phyloP scores from a whole-genome alignment of 1,140 invertebrate species.

The Leucophenga varia region DNA sequence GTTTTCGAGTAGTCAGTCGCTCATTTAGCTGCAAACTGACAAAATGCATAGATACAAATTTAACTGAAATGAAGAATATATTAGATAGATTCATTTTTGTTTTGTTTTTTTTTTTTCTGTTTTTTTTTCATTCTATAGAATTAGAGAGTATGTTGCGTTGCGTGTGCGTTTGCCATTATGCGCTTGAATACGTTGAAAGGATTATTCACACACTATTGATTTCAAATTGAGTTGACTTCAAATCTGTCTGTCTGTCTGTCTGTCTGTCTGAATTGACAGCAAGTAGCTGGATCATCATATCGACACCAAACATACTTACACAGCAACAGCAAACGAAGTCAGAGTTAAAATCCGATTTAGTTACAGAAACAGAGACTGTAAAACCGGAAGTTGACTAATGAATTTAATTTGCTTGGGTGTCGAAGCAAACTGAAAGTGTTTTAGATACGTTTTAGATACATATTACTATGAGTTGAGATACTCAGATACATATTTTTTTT shows the following conservation, averaged over 20 bases:
- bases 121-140: conserved; percentile 3
- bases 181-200: conserved; percentile 29
- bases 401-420: conserved; percentile 53
- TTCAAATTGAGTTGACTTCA: conserved; percentile 54
- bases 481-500: too few species aligned
- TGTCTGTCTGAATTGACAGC: conserved; percentile 50
- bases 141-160: too few species aligned
- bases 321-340: too few species aligned
- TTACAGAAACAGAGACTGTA: too few species aligned
- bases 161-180: too few species aligned
- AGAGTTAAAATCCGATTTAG: too few species aligned
- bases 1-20: conserved; percentile 32
- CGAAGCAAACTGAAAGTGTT: conserved; percentile 48
- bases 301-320: too few species aligned
- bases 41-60: conserved; percentile 23
- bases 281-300: too few species aligned
- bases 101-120: too few species aligned
- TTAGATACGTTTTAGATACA: too few species aligned
- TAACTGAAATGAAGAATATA: conserved; percentile 19
- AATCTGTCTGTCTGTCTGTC: conserved; percentile 51
- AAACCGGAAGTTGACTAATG: conserved; percentile 51
- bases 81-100: too few species aligned
- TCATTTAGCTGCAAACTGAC: conserved; percentile 36
- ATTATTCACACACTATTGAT: conserved; percentile 54
- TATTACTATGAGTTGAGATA: too few species aligned